Base-by-base conservation (phyloP, 2,113 vertebrate genomes). In the Coreoperca whiteheadi region DNA sequence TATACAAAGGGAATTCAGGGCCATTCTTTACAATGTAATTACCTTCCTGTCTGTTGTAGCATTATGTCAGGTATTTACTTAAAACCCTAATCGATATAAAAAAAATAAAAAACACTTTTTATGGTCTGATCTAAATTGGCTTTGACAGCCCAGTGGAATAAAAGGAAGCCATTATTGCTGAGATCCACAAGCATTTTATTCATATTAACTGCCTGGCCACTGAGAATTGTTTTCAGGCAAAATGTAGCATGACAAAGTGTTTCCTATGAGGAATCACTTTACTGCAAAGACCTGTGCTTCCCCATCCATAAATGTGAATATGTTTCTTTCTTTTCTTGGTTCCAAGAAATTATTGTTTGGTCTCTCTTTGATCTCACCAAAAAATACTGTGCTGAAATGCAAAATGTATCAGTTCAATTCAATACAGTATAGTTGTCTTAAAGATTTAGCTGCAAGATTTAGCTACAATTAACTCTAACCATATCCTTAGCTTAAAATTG, bases 1-100 rank as follows among this genome's bases (percentile, higher is more conserved):
- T 68, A 51, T 50, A 69, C 73, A 69, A 57, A 64, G 51, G 32
- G 46, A 70, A 50, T 69, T 79, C n/a, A 60, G 60, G 59, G 74
- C 59, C 76, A 88, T 92, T 87, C 51, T 82, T 92, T 74, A 83
- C 10, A 60, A 67, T 57, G 65, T 87, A 92, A 92, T 93, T 87
- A 93, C 81, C 68, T 74, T 53, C 79, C 53, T 85, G 87, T 81
- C 86, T 85, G 54, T 68, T 82, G 61, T 76, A 82, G 81, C 65
- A 67, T 87, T 90, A 86, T 86, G 80, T 87, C 76, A 91, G 67
- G 70, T 88, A 81, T 90, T 91, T 90, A 90, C 85, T 94, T 93
- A 87, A 89, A 91, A 84, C 71, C 64, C 57, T 85, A 87, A 94
- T 94, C 91, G 20, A 94, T 94, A 91, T 76, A 54, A 87, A 83